Evolutionary conservation across 2,888 invertebrate species (phyloP), one percentile per base, ranked within the genome.

Genomic region (Suillia variegata): DNA sequence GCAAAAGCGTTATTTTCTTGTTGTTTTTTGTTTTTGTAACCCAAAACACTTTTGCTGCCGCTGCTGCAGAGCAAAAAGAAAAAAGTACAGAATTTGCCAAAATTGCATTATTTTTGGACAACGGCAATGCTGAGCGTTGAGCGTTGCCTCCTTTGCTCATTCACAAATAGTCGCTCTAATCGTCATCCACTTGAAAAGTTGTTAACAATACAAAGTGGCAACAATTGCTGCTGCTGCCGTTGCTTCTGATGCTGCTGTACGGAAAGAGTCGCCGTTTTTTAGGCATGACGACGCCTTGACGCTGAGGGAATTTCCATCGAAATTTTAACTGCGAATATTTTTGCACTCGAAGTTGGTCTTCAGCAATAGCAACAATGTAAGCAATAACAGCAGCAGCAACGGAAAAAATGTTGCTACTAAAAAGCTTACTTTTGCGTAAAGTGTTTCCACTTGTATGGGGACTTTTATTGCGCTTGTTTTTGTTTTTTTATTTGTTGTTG

Each of bases 171-270:
- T 58, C 38, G 33, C 54, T n/a, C 59, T 54, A 54, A 57, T 59
- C 59, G 61, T 56, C 61, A 56, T 59, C 63, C 63, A 63, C 63
- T 63, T 63, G 47, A 63, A 62, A 62, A 59, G 59, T 63, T 63
- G 61, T 58, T 56, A 58, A 61, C 63, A 62, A 59, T 55, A 26
- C 53, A 33, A 24, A 56, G 17, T 33, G 21, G 55, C 49, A 50
- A 21, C 54, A 22, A 5, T n/a, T 12, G 38, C 38, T n/a, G 4
- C 38, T 38, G 47, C 48, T 13, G 18, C 17, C 20, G 47, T n/a
- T n/a, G n/a, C n/a, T n/a, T n/a, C n/a, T n/a, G n/a, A n/a, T n/a
- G n/a, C n/a, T n/a, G 33, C 22, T 33, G 42, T 42, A 20, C 6
- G 18, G 21, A 45, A 26, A 48, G 15, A 45, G 53, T 33, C 20